Base-by-base conservation (phyloP, 2,888 invertebrate genomes). In the Tuberolachnus salignus region DNA sequence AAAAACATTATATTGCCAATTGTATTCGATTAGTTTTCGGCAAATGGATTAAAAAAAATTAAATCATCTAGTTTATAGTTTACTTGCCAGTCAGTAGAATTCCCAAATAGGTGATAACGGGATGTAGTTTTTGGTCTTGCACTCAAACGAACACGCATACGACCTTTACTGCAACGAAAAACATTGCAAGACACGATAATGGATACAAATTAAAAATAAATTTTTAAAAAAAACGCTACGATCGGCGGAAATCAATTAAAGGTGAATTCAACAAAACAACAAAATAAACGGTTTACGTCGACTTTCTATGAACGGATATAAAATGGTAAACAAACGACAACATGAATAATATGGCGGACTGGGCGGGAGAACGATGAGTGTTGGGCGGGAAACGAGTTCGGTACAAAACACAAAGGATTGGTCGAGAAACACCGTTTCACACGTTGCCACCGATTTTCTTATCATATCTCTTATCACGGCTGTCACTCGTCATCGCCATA, bases 331-430 rank as follows among this genome's bases (percentile, higher is more conserved):
- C 78, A 78, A 69, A 78, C 78, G 66, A 69, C 67, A 21, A 78
- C 57, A 75, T 14, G 34, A 75, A 49, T 78, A 78, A 78, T 69
- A 78, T 78, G 78, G 78, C 78, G 78, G 69, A 69, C 78, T 78
- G 67, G 78, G 78, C 78, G 78, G 78, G 78, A 78, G 78, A 78
- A 42, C 67, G 34, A 26, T 4, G 10, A 46, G 11, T 6, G 67
- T 69, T 78, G 78, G 78, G 78, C 78, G 78, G 78, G 78, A 78
- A 78, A 69, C 67, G 67, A 67, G 67, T 78, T 67, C 67, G 78
- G 78, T 69, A 51, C 51, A 46, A 26, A 66, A 66, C 55, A 75
- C 75, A 67, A 66, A 63, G 55, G 19, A 66, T 23, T 42, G 23
- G 13, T 78, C 78, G 67, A 78, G 57, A 69, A 66, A 57, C 66